A percentile compares a stretch with the other conserved stretches of the same genome.
These are phyloP conservation scores for Dorcus parallelipipedus DNA, from an alignment of 2,888 invertebrate species.

Conservation along the genomic window DNA sequence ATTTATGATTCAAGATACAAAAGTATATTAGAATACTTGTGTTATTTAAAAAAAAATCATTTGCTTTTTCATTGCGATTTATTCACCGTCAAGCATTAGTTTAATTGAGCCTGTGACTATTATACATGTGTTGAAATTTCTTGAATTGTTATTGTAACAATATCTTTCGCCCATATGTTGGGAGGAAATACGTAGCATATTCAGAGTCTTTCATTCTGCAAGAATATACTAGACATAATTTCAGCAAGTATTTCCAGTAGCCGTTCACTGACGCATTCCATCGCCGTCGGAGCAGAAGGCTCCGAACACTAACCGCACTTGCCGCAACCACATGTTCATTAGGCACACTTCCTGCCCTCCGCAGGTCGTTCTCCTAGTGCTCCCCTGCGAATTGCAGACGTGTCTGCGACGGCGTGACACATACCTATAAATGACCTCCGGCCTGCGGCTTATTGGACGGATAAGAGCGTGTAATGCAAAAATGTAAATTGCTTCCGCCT, in stretches of 20 bases:
- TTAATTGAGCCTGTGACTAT: too few species aligned
- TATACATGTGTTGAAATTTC: too few species aligned
- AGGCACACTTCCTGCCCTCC: constrained; percentile 16
- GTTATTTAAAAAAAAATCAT: too few species aligned
- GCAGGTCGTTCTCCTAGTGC: constrained; percentile 3
- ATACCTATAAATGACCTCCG: constrained; percentile 1
- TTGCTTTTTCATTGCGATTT: too few species aligned
- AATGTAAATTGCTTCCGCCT: background rate
- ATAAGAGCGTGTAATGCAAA: background rate
- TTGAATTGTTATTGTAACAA: too few species aligned
- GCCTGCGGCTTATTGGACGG: background rate
- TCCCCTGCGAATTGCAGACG: constrained; percentile 2
- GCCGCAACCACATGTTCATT: constrained; percentile 20
- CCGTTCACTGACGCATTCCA: background rate
- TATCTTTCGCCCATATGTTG: background rate
- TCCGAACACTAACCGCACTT: constrained; percentile 9
- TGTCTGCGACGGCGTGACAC: background rate
- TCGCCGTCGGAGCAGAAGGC: background rate
- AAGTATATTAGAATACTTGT: too few species aligned
- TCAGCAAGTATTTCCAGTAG: background rate
- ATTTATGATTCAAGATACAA: too few species aligned
- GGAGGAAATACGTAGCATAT: background rate
- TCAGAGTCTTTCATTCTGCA: background rate
- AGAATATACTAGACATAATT: background rate
- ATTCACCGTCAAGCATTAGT: too few species aligned